Conservation (phyloP, 2,113 vertebrate genomes). For the Crotalus horridus region DNA sequence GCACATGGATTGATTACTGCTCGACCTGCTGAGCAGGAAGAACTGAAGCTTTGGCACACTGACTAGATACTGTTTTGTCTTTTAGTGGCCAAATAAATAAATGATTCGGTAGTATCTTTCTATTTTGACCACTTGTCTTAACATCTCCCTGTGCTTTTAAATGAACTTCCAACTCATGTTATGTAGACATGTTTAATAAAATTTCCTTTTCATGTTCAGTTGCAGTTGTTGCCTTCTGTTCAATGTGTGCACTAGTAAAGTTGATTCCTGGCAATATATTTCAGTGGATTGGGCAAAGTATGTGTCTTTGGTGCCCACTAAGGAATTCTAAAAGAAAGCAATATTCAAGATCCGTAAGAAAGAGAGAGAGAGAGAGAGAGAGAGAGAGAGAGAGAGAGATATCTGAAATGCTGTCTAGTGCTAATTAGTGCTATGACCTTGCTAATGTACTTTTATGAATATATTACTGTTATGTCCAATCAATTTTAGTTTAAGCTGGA, state of each 20-base stretch:
- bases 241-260: conserved; percentile 49
- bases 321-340: not conserved
- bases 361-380: not conserved
- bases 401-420: not conserved
- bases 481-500: not conserved
- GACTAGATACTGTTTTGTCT: conserved; percentile 79
- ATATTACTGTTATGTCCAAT: not conserved
- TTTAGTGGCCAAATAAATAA: conserved; percentile 74
- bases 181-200: conserved; percentile 91
- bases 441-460: not conserved
- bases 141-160: conserved; percentile 87
- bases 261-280: conserved; percentile 40
- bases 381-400: no score
- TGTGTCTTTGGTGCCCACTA: not conserved
- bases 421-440: not conserved
- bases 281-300: not conserved
- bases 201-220: conserved; percentile 84
- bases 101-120: conserved; percentile 82
- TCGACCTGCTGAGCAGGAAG: conserved; percentile 85
- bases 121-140: conserved; percentile 82
- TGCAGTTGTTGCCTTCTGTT: conserved; percentile 74
- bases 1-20: conserved; percentile 66
- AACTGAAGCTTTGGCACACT: conserved; percentile 79
- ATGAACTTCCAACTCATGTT: conserved; percentile 81
- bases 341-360: not conserved